These are phyloP conservation scores for Pristionchus mayeri DNA, from an alignment of 2,888 invertebrate species.

Conservation along the genomic window DNA sequence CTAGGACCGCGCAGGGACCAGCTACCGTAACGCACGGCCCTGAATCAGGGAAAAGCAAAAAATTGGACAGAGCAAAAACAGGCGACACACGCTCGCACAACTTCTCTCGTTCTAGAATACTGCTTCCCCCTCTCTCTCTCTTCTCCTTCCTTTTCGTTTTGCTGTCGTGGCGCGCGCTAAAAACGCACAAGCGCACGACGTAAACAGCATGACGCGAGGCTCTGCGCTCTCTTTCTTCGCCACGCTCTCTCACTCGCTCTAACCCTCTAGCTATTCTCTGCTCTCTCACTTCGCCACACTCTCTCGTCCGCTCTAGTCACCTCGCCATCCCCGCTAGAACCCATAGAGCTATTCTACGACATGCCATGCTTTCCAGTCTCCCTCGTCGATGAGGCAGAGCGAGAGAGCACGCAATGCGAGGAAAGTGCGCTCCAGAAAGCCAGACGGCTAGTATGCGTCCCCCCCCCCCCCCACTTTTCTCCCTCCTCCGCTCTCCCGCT, in stretches of 20 bases:
- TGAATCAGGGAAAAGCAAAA: too few species aligned
- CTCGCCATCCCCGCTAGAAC: too few species aligned
- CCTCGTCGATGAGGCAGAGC: background rate
- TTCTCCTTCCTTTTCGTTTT: background rate
- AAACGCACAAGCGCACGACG: conserved; percentile 1
- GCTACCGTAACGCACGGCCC: background rate
- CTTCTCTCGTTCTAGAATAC: conserved; percentile 16
- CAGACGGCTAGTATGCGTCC: too few species aligned
- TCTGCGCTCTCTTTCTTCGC: background rate
- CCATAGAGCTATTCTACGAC: too few species aligned
- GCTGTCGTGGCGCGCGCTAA: background rate
- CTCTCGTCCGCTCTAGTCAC: too few species aligned
- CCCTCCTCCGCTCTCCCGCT: too few species aligned
- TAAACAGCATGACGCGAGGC: background rate
- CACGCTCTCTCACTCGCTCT: too few species aligned
- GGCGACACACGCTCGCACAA: background rate
- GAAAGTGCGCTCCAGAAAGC: background rate
- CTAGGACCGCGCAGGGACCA: background rate
- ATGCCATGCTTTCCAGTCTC: background rate
- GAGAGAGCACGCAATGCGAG: background rate
- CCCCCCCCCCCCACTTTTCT: background rate
- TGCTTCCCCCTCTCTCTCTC: background rate
- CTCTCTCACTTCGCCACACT: too few species aligned
- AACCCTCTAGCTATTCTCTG: too few species aligned
- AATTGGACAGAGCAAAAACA: conserved; percentile 15